A percentile compares a stretch with the other conserved stretches of the same genome.
Evolutionary conservation across 2,888 invertebrate species (phyloP).

Genomic region (Antheraea assamensis): DNA sequence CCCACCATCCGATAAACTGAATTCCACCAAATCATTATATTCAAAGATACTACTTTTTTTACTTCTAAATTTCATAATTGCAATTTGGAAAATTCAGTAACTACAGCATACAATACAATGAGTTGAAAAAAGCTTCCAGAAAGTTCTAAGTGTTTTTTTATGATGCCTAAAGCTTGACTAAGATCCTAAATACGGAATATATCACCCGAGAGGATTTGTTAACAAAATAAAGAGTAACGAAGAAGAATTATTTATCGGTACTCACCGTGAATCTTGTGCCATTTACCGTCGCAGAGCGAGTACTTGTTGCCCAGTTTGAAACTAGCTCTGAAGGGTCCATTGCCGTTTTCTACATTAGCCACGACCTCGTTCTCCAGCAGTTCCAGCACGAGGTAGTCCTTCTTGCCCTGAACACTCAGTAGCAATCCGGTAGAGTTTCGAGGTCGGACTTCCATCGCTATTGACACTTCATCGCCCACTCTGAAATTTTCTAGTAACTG

Average conservation of each 20-base stretch:
- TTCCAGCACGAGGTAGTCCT: conserved; percentile 93
- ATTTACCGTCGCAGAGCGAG: conserved; percentile 95
- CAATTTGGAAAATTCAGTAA: too few relatives aligned
- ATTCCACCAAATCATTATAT: too few relatives aligned
- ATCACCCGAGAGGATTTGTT: not conserved
- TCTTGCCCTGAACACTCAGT: conserved; percentile 91
- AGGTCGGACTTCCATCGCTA: conserved; percentile 93
- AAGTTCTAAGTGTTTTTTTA: too few relatives aligned
- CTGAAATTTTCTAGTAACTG: conserved; percentile 86
- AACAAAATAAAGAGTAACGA: not conserved
- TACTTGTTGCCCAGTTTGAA: conserved; percentile 85
- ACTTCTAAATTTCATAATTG: too few relatives aligned
- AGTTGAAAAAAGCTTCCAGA: too few relatives aligned
- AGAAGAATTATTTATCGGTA: not conserved
- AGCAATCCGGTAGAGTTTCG: conserved; percentile 92
- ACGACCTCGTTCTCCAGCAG: conserved; percentile 92
- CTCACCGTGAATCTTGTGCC: conserved; percentile 93
- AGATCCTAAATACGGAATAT: too few relatives aligned
- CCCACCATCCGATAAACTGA: too few relatives aligned
- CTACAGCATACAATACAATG: too few relatives aligned
- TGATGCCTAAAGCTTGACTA: too few relatives aligned
- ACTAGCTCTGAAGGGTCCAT: conserved; percentile 89
- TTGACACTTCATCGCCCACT: conserved; percentile 90
- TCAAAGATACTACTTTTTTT: too few relatives aligned
- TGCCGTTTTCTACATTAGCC: conserved; percentile 92